phyloP scores from a whole-genome alignment of 1,140 invertebrate genomes.

The Phymorhynchus buccinoides region DNA sequence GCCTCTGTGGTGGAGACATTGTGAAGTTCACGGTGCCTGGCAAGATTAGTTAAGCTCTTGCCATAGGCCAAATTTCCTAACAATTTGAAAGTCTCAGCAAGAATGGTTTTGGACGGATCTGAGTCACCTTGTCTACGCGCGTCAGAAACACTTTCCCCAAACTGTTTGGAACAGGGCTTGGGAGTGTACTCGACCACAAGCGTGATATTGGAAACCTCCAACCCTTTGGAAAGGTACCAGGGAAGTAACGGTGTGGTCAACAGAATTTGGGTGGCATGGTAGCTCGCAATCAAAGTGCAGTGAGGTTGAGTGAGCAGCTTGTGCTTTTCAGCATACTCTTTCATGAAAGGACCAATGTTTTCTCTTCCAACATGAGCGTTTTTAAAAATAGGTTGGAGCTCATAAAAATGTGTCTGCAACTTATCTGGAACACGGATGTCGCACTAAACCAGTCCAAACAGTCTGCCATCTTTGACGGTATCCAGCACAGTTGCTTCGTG shows the following conservation, averaged over 20 bases:
- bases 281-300: constrained; percentile 45
- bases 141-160: constrained; percentile 47
- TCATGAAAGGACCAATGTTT: constrained; percentile 50
- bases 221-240: constrained; percentile 54
- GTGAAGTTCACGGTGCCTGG: background rate
- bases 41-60: constrained; percentile 41
- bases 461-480: background rate
- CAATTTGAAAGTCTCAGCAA: constrained; percentile 52
- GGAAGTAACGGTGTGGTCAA: constrained; percentile 48
- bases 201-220: constrained; percentile 45
- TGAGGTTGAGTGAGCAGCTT: constrained; percentile 40
- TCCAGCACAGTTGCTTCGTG: too few relatives aligned
- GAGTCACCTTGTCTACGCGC: constrained; percentile 47
- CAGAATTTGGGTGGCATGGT: constrained; percentile 45
- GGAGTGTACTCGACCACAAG: constrained; percentile 52
- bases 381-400: constrained; percentile 47
- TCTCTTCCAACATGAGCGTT: constrained; percentile 38
- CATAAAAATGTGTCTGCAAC: constrained; percentile 37
- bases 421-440: constrained; percentile 42
- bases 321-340: constrained; percentile 35
- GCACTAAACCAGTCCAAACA: constrained; percentile 45
- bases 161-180: constrained; percentile 40
- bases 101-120: constrained; percentile 45
- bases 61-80: constrained; percentile 50
- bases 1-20: constrained; percentile 36